A percentile compares a stretch with the other conserved stretches of the same genome.
These are phyloP conservation scores for Epiblema foenella DNA, from an alignment of 2,888 invertebrate species.

Conservation along the genomic window DNA sequence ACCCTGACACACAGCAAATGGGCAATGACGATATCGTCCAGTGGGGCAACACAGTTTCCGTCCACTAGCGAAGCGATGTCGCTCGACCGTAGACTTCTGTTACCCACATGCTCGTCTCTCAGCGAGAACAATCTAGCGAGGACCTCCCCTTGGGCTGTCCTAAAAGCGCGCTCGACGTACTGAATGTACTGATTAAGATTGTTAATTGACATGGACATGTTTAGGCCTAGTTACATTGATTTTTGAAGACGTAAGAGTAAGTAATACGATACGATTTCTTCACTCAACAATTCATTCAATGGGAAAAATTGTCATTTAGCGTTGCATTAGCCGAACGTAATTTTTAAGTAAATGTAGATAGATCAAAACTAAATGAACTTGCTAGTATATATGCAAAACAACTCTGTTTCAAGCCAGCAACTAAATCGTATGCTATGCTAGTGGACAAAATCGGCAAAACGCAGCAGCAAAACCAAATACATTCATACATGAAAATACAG, in stretches of 20 bases:
- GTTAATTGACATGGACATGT: constrained; percentile 61
- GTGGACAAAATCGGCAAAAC: background rate
- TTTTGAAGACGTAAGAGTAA: background rate
- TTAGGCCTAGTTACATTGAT: constrained; percentile 18
- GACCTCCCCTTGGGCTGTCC: constrained; percentile 81
- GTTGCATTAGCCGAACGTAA: background rate
- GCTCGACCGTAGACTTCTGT: constrained; percentile 85
- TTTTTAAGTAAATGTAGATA: background rate
- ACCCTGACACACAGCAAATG: constrained; percentile 87
- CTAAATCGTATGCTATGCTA: background rate
- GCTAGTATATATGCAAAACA: background rate
- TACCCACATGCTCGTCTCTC: constrained; percentile 87
- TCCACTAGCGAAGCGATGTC: constrained; percentile 86
- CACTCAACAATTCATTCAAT: background rate
- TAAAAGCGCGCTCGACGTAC: constrained; percentile 80
- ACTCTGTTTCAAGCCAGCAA: background rate
- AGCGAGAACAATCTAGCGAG: constrained; percentile 83
- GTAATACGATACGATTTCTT: background rate
- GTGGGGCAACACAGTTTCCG: constrained; percentile 85
- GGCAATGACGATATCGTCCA: constrained; percentile 89
- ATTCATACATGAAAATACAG: too few relatives aligned
- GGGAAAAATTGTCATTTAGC: background rate
- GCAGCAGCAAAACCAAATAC: too few relatives aligned
- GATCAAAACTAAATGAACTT: background rate
- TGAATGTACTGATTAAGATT: constrained; percentile 71